Conservation (phyloP, 2,113 vertebrate species). For the Hiodon alosoides region DNA sequence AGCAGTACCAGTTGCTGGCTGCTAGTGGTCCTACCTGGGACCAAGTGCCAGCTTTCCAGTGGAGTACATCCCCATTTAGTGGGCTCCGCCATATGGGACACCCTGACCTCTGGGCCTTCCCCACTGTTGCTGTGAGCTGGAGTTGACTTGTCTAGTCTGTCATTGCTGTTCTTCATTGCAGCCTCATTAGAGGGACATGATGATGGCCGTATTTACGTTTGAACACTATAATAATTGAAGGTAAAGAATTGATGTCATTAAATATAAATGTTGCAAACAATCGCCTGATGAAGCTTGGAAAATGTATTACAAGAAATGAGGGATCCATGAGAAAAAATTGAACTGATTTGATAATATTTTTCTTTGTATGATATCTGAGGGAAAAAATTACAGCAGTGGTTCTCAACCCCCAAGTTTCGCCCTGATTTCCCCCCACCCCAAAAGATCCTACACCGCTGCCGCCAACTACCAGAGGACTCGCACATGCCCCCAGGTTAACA, state of each 20-base stretch:
- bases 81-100: constrained; percentile 81
- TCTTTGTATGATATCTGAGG: no score
- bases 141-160: constrained; percentile 44
- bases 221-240: neutral
- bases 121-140: constrained; percentile 73
- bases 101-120: constrained; percentile 84
- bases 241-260: no score
- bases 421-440: no score
- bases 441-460: no score
- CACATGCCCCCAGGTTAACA: no score
- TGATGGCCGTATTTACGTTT: neutral
- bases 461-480: no score
- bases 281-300: neutral
- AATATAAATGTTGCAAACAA: neutral
- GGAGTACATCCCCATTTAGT: constrained; percentile 79
- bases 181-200: no score
- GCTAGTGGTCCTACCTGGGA: constrained; percentile 83
- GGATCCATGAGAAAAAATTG: no score
- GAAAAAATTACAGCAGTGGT: no score
- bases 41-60: constrained; percentile 81
- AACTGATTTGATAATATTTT: no score
- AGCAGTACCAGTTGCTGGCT: constrained; percentile 65
- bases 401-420: no score
- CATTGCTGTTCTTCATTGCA: no score
- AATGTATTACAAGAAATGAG: neutral